Conservation (phyloP, 2,888 invertebrate species). For the Mythimna ferrago region DNA sequence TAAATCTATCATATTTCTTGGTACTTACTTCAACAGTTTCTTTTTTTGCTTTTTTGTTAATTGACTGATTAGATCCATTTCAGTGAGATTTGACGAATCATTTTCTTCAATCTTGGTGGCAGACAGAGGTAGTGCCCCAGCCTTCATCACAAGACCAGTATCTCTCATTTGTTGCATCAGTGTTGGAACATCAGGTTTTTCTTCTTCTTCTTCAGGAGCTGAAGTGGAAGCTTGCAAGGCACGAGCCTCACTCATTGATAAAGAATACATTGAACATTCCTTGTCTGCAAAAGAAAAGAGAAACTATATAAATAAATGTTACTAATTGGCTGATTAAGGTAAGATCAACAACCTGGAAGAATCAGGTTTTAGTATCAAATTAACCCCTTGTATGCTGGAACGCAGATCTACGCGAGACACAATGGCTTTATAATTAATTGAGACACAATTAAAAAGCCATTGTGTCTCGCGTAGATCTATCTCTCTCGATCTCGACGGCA, state of each 20-base stretch:
- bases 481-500: no score
- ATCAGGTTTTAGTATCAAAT: not conserved
- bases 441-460: no score
- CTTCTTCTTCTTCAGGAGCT: conserved; percentile 93
- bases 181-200: conserved; percentile 91
- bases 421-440: no score
- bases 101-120: conserved; percentile 91
- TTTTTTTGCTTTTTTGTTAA: conserved; percentile 97
- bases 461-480: no score
- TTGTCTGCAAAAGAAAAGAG: conserved; percentile 91
- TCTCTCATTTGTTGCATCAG: conserved; percentile 97
- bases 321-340: not conserved
- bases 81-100: conserved; percentile 91
- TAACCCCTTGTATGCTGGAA: no score
- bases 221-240: conserved; percentile 93
- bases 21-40: conserved; percentile 94
- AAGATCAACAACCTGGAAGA: not conserved
- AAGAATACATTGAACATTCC: conserved; percentile 98
- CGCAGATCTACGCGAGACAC: no score
- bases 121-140: conserved; percentile 92
- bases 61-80: conserved; percentile 95
- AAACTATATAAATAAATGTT: conserved; percentile 3
- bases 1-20: not conserved
- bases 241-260: conserved; percentile 95
- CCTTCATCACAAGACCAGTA: conserved; percentile 97